Percentiles rank a stretch among this genome's conserved stretches.
phyloP scores from a whole-genome alignment of 2,888 invertebrate species.

The Molanna angustata region DNA sequence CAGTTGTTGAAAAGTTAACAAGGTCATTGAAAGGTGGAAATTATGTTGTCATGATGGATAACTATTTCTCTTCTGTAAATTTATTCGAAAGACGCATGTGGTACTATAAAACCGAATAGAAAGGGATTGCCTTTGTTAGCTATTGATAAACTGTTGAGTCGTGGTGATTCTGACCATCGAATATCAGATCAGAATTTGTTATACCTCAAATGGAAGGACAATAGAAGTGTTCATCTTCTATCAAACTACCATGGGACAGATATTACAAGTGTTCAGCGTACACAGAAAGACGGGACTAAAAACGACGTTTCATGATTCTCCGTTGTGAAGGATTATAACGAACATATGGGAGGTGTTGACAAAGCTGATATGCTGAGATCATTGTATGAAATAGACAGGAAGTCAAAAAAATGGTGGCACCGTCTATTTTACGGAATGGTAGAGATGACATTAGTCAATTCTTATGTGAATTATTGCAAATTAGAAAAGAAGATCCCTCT shows the following conservation, averaged over 20 bases:
- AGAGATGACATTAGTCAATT: constrained; percentile 1
- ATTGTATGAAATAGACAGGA: not conserved
- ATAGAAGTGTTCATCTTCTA: no score
- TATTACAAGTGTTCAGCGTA: no score
- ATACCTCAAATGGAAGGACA: no score
- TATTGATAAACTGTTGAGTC: no score
- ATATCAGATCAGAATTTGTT: no score
- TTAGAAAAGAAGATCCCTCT: not conserved
- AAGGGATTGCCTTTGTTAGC: no score
- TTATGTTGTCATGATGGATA: not conserved
- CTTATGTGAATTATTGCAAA: not conserved
- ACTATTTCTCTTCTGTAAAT: not conserved
- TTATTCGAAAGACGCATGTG: not conserved
- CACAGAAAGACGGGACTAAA: no score
- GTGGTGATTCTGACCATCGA: no score
- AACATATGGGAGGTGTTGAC: constrained; percentile 2
- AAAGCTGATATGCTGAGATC: not conserved
- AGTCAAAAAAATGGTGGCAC: constrained; percentile 4
- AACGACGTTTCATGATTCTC: no score
- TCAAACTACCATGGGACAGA: no score
- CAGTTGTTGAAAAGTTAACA: no score
- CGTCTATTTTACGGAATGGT: not conserved
- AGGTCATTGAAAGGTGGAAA: not conserved
- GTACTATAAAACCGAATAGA: no score
- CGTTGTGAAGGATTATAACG: constrained; percentile 2